phyloP scores from a whole-genome alignment of 2,113 vertebrate genomes.

The Mesitornis unicolor region DNA sequence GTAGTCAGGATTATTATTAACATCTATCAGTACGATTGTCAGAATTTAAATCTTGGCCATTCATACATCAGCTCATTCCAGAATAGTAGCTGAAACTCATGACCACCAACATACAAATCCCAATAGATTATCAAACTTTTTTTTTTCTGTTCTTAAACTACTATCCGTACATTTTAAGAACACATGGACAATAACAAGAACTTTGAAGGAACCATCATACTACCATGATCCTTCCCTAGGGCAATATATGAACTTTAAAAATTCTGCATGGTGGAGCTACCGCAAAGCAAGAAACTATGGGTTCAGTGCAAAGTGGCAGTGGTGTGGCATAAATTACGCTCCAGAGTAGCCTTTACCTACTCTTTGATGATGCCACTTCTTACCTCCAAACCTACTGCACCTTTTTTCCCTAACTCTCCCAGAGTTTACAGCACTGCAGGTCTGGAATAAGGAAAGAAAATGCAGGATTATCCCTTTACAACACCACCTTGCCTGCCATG shows the following conservation, averaged over 20 bases:
- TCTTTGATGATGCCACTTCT: not conserved
- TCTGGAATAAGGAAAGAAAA: not conserved
- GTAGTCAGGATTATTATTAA: not conserved
- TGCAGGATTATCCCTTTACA: not conserved
- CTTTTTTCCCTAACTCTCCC: not conserved
- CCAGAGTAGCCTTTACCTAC: not conserved
- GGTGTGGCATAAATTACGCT: not conserved
- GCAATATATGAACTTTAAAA: not conserved
- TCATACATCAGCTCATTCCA: not conserved
- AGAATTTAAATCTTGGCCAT: not conserved
- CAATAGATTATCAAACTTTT: not conserved
- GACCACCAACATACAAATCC: not conserved
- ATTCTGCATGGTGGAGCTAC: not conserved
- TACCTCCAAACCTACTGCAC: not conserved
- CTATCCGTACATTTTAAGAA: not conserved
- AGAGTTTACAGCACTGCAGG: not conserved
- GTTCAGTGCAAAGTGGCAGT: not conserved
- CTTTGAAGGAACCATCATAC: not conserved
- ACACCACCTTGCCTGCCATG: not conserved
- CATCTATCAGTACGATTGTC: not conserved
- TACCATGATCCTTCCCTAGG: not conserved
- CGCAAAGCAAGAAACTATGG: not conserved
- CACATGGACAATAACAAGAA: not conserved
- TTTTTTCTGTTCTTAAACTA: not conserved
- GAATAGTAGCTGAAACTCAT: not conserved